phyloP scores from a whole-genome alignment of 2,113 vertebrate species.

The Copsychus sechellarum region DNA sequence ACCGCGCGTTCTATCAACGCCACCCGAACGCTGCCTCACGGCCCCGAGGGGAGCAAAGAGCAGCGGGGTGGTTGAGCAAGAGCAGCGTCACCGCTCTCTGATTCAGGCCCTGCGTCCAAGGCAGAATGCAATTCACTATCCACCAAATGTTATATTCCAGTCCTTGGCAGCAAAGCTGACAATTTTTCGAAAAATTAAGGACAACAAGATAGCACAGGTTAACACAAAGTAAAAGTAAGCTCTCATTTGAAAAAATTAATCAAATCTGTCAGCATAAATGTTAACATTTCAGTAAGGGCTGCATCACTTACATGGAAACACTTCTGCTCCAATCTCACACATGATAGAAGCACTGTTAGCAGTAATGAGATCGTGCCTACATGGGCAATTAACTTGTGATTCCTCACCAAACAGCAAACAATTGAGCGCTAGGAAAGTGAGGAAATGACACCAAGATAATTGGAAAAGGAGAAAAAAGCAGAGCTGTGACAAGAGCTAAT shows the following conservation, averaged over 20 bases:
- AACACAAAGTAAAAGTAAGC: not conserved
- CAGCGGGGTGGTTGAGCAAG: fast-evolving
- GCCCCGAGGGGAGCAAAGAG: not conserved
- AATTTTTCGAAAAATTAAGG: not conserved
- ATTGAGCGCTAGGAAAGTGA: not conserved
- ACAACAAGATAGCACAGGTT: not conserved
- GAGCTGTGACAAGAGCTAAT: not conserved
- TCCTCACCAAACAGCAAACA: not conserved
- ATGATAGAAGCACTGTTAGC: not conserved
- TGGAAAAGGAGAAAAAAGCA: not conserved
- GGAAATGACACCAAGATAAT: not conserved
- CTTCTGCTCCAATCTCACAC: not conserved
- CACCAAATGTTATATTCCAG: not conserved
- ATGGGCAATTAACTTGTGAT: not conserved
- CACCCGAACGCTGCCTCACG: fast-evolving
- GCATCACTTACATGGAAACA: not conserved
- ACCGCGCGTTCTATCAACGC: fast-evolving
- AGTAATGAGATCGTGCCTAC: not conserved
- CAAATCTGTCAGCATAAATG: not conserved
- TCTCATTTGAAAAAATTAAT: not conserved
- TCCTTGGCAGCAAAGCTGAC: not conserved
- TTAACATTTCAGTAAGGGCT: not conserved
- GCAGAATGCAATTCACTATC: not conserved
- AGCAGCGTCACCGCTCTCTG: not conserved
- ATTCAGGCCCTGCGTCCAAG: not conserved